Base-by-base conservation (phyloP, 2,113 vertebrate genomes). In the Pangasianodon gigas region DNA sequence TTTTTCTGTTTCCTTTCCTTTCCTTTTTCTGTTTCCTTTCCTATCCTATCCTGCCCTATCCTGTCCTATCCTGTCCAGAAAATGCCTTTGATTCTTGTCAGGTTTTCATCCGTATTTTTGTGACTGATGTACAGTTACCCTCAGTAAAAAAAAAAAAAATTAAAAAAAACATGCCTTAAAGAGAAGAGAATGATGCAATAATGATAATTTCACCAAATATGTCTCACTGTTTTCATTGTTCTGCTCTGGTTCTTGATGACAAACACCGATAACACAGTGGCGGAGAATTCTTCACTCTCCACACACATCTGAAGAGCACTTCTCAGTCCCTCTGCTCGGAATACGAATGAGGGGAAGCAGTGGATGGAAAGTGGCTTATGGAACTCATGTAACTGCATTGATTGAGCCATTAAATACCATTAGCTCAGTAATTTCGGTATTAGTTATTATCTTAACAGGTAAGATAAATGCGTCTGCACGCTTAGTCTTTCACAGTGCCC, bases 261-360 rank as follows among this genome's bases (percentile, higher is more conserved):
- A 46, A 44, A 62, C 82, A 46, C 29, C 6, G 37, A 56, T 58
- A 83, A 11, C 8, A 11, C 7, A 11, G 29, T 58, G n/a, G n/a
- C 8, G 4, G 81, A 56, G 52, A 21, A 83, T 56, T 24, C 82
- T 84, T 84, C 37, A 24, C 32, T 60, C 37, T 46, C 3, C 56
- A 62, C 82, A 62, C 54, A 24, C 52, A 80, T 46, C 65, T 84
- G 62, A 79, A 62, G 74, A 90, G 65, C 84, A 60, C 89, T 69
- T 79, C 87, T 86, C 58, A 67, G 26, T 52, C 60, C 46, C 8
- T 62, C 32, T 52, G 87, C 87, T 81, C 80, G 54, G 87, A 92
- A 90, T 89, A 89, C 71, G 83, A 74, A 90, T 86, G 89, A 86
- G 58, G 65, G 83, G 84, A 91, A 56, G 52, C 65, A 56, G 87